Base-by-base conservation (phyloP, 2,888 invertebrate species). In the Macropis europaea region DNA sequence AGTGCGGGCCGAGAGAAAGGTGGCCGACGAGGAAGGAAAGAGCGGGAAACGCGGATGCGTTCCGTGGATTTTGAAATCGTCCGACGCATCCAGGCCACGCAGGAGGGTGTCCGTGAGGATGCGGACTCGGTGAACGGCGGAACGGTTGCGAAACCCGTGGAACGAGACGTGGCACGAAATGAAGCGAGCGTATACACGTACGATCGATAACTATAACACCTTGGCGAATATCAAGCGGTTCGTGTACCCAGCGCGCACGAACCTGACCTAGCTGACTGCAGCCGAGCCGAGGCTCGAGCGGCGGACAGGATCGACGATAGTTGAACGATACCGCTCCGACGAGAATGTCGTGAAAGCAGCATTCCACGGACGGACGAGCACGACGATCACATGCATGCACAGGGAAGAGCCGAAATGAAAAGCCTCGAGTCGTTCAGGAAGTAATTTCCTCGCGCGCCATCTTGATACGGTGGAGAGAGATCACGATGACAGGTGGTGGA, bases 141-240 rank as follows among this genome's bases (percentile, higher is more conserved):
- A 47, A 53, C 57, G 61, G 45, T 74, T 74, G 45, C 70, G 74
- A 76, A 70, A 76, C 66, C 54, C 40, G 54, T 52, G 30, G 45
- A 47, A 61, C 36, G 63, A 64, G 57, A 69, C 67, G 69, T 63
- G 63, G 70, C 70, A 71, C 73, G 73, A 81, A 81, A 81, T 73
- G 81, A 77, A 75, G 69, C 75, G 64, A 72, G 69, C 15, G 57
- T 79, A 72, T 79, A 38, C 43, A 34, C 57, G 68, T 40, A 47
- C 74, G 79, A 79, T 79, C 79, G 79, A 79, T 79, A 79, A 76
- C 77, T 78, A 73, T 73, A 80, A 73, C 61, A 67, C 52, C 74
- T 56, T 45, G 63, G 56, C 56, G 61, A 80, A 69, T 77, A 80
- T 66, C 69, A 56, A 69, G 59, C 68, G 56, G 69, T 56, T 64